Conservation (phyloP, 2,888 invertebrate species). For the Theodoxus fluviatilis region DNA sequence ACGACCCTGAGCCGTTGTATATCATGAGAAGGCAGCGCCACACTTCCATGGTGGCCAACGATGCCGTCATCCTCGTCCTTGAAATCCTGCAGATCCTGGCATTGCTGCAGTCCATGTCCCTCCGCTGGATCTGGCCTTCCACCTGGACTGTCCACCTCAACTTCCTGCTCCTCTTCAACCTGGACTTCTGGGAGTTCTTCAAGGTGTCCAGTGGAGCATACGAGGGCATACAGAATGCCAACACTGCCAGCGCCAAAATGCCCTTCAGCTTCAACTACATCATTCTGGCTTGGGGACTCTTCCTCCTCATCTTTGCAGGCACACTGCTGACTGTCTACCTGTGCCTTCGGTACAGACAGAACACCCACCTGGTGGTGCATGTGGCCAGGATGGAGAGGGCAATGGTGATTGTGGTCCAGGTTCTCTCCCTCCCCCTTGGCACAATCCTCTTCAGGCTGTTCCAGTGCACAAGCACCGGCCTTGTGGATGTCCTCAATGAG, state of each 20-base stretch:
- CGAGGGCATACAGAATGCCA: conserved; percentile 44
- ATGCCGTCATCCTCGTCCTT: conserved; percentile 45
- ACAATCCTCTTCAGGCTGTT: conserved; percentile 42
- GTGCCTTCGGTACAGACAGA: conserved; percentile 39
- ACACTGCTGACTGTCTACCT: conserved; percentile 41
- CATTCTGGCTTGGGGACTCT: conserved; percentile 45
- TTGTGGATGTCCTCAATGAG: conserved; percentile 51
- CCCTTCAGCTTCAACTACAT: conserved; percentile 45
- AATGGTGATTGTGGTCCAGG: conserved; percentile 44
- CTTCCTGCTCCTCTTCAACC: conserved; percentile 53
- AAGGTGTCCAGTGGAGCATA: conserved; percentile 49
- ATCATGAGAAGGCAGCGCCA: too few relatives aligned
- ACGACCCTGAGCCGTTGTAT: too few relatives aligned
- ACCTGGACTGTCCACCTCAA: conserved; percentile 44
- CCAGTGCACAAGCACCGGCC: conserved; percentile 45
- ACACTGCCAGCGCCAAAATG: conserved; percentile 45
- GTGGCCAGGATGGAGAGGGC: conserved; percentile 50
- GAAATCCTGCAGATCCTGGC: conserved; percentile 57
- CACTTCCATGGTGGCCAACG: conserved; percentile 50
- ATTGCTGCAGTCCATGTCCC: conserved; percentile 54
- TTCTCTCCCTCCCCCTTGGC: conserved; percentile 54
- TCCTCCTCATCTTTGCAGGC: conserved; percentile 32
- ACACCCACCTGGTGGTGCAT: conserved; percentile 46
- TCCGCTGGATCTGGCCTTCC: conserved; percentile 57
- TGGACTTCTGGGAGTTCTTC: conserved; percentile 57